Percentiles rank a stretch among this genome's conserved stretches.
Evolutionary conservation across 2,797 vertebrate genomes (phyloP).

Genomic region (Schizopygopsis malacanthus): DNA sequence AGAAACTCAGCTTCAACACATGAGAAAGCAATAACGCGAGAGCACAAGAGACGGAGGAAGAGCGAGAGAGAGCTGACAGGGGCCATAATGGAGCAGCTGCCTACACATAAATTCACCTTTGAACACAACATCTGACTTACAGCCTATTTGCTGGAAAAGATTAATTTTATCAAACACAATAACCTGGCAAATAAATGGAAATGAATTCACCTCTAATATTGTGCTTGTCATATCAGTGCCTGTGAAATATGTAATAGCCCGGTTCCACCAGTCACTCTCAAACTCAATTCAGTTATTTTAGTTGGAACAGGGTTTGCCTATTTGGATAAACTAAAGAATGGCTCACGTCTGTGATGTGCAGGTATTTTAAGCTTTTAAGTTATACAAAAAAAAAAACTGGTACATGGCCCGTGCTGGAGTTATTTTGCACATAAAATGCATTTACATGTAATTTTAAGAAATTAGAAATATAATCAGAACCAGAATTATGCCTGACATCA

Average conservation of each 20-base stretch:
- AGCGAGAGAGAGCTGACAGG: constrained; percentile 60
- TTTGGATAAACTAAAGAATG: too few species aligned
- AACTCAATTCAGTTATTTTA: too few species aligned
- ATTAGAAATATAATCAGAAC: background rate
- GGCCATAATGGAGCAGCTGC: constrained; percentile 73
- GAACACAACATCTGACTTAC: constrained; percentile 64
- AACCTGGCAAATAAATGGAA: constrained; percentile 61
- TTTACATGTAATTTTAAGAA: background rate
- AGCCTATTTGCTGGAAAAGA: constrained; percentile 66
- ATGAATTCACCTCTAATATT: constrained; percentile 68
- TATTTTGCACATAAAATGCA: background rate
- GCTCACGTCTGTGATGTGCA: too few species aligned
- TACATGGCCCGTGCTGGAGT: too few species aligned
- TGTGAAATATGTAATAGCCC: constrained; percentile 54
- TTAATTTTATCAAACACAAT: constrained; percentile 67
- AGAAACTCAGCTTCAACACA: constrained; percentile 26
- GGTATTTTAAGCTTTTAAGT: too few species aligned
- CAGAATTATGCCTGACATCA: background rate
- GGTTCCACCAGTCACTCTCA: constrained; percentile 31
- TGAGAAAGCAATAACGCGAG: constrained; percentile 23
- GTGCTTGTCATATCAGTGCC: constrained; percentile 47
- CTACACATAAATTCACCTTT: constrained; percentile 69
- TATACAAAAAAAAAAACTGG: background rate
- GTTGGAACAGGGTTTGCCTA: too few species aligned
- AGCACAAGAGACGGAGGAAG: background rate